These are phyloP conservation scores for Pollenia griseotomentosa DNA, from an alignment of 2,888 invertebrate genomes.

Conservation along the genomic window DNA sequence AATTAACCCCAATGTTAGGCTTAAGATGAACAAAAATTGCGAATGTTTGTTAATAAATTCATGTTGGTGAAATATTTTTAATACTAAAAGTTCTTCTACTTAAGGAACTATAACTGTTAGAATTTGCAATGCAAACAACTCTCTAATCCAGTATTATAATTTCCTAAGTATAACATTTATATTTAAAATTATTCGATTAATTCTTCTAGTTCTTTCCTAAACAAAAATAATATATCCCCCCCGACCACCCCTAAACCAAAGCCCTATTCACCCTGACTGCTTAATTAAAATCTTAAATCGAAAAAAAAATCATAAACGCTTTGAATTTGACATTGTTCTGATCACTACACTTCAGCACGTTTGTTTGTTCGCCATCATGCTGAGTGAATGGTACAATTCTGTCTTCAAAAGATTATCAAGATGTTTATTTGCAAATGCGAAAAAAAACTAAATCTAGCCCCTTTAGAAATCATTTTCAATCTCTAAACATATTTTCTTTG, in stretches of 20 bases:
- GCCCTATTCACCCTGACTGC: constrained; percentile 23
- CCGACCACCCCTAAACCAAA: constrained; percentile 2
- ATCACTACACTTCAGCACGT: constrained; percentile 1
- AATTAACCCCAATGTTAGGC: too few relatives aligned
- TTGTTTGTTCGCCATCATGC: constrained; percentile 34
- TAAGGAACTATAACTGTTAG: too few relatives aligned
- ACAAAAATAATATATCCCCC: too few relatives aligned
- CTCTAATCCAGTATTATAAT: too few relatives aligned
- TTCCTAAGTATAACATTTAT: too few relatives aligned
- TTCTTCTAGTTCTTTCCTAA: not conserved
- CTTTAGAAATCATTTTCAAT: constrained; percentile 32
- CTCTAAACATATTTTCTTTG: constrained; percentile 32
- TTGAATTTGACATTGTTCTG: constrained; percentile 47
- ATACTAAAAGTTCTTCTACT: too few relatives aligned
- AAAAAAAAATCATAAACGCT: not conserved
- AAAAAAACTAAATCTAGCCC: constrained; percentile 43
- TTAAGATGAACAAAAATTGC: too few relatives aligned
- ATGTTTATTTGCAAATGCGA: constrained; percentile 47
- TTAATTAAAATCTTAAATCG: constrained; percentile 27
- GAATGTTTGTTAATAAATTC: too few relatives aligned
- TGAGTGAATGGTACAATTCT: constrained; percentile 20
- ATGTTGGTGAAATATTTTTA: too few relatives aligned
- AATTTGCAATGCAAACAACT: too few relatives aligned
- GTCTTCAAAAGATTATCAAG: constrained; percentile 61
- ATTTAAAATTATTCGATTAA: too few relatives aligned